Evolutionary conservation across 1,140 invertebrate genomes (phyloP).

Genomic region (Asbolus verrucosus): DNA sequence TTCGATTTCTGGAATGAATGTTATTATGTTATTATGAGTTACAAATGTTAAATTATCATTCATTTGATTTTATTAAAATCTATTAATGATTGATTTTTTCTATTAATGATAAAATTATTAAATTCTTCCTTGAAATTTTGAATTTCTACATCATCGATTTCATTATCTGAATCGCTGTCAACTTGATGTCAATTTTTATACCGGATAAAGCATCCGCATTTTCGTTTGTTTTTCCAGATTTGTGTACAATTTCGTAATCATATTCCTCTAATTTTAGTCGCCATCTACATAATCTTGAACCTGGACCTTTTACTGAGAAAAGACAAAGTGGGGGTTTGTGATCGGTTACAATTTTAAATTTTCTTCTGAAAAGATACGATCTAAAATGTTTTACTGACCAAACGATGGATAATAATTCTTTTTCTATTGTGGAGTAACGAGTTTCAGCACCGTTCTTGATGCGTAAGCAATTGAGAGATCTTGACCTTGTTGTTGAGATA

Average conservation of each 20-base stretch:
- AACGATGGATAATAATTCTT: conserved; percentile 66
- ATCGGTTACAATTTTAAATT: too few relatives aligned
- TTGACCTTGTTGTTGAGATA: too few relatives aligned
- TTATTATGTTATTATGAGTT: too few relatives aligned
- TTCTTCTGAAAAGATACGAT: conserved; percentile 64
- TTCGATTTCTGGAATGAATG: too few relatives aligned
- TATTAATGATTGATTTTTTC: too few relatives aligned
- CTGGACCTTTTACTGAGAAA: conserved; percentile 66
- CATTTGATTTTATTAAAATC: too few relatives aligned
- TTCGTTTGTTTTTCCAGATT: conserved; percentile 60
- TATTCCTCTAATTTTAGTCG: too few relatives aligned
- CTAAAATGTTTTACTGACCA: conserved; percentile 65
- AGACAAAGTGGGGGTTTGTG: too few relatives aligned
- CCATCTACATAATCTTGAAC: conserved; percentile 63
- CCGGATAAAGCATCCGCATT: conserved; percentile 63
- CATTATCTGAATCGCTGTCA: neutral
- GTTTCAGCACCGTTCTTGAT: conserved; percentile 50
- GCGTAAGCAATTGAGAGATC: conserved; percentile 55
- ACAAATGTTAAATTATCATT: too few relatives aligned
- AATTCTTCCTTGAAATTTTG: neutral
- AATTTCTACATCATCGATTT: neutral
- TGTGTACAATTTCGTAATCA: conserved; percentile 65
- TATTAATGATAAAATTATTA: too few relatives aligned
- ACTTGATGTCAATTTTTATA: conserved; percentile 16
- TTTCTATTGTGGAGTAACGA: conserved; percentile 57